Evolutionary conservation across 2,113 vertebrate genomes (phyloP).

Genomic region (Mirounga angustirostris): DNA sequence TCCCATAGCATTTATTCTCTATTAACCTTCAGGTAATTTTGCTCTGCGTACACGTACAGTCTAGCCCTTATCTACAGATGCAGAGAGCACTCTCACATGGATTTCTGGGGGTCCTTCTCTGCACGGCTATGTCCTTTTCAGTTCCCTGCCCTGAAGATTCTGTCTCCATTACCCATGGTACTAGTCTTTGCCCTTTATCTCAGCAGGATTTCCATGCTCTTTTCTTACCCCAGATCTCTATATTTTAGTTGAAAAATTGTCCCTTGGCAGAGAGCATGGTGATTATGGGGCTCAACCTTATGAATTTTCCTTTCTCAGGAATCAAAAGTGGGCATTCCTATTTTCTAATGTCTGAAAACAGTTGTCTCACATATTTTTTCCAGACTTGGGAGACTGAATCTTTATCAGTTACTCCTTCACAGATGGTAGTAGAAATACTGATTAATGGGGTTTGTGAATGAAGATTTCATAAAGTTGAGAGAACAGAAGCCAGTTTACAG

Average conservation of each 20-base stretch:
- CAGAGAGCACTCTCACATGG: not conserved
- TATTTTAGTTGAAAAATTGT: not conserved
- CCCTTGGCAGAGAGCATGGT: not conserved
- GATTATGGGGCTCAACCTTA: not conserved
- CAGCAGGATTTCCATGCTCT: not conserved
- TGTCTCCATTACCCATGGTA: not conserved
- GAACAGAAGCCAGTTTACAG: not conserved
- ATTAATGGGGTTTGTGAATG: not conserved
- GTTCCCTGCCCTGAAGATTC: not conserved
- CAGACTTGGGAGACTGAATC: not conserved
- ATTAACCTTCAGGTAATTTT: not conserved
- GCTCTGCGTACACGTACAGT: fast-evolving
- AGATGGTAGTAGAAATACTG: not conserved
- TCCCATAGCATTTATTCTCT: not conserved
- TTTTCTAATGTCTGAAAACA: not conserved
- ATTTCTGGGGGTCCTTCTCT: not conserved
- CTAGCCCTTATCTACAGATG: not conserved
- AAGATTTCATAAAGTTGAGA: not conserved
- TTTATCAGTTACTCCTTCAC: not conserved
- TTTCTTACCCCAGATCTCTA: not conserved
- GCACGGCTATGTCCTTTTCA: not conserved
- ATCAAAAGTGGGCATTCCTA: not conserved
- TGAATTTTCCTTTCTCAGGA: not conserved
- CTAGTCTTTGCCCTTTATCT: not conserved
- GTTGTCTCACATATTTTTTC: not conserved